These are phyloP conservation scores for Drosophila kepulauana DNA, from an alignment of 1,140 invertebrate species.

Conservation along the genomic window DNA sequence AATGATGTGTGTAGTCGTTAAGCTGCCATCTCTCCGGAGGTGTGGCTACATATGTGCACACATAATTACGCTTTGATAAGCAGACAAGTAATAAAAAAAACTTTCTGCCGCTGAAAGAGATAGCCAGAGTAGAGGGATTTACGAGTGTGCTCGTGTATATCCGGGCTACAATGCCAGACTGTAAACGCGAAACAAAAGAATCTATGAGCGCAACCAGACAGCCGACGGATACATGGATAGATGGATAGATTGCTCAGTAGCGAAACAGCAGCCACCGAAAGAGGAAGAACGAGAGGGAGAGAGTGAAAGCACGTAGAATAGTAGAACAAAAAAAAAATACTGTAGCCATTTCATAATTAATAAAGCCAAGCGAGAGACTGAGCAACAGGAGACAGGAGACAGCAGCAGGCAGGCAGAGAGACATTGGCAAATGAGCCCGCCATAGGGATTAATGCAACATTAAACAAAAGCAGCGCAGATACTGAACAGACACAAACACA, in stretches of 20 bases:
- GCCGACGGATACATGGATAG: conserved; percentile 36
- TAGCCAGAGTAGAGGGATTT: neutral
- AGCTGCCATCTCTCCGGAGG: conserved; percentile 24
- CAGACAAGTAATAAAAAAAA: conserved; percentile 71
- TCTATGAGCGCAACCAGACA: conserved; percentile 59
- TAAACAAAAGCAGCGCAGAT: conserved; percentile 63
- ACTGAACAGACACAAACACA: conserved; percentile 30
- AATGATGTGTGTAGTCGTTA: conserved; percentile 65
- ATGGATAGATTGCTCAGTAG: conserved; percentile 44
- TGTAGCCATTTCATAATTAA: conserved; percentile 80
- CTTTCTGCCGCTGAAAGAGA: conserved; percentile 22
- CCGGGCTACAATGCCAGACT: conserved; percentile 67
- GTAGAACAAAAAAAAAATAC: conserved; percentile 35
- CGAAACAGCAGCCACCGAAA: neutral
- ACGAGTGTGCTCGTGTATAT: conserved; percentile 6
- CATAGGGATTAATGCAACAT: conserved; percentile 72
- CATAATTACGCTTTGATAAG: conserved; percentile 81
- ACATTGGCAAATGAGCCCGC: conserved; percentile 70
- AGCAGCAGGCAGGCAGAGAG: conserved; percentile 28
- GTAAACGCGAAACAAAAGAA: conserved; percentile 73
- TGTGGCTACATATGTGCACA: conserved; percentile 51
- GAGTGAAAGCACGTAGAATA: conserved; percentile 7
- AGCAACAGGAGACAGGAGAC: conserved; percentile 7
- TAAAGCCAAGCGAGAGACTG: conserved; percentile 40
- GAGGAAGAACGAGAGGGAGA: conserved; percentile 9